Conservation (phyloP, 2,113 vertebrate species). For the Numida meleagris region DNA sequence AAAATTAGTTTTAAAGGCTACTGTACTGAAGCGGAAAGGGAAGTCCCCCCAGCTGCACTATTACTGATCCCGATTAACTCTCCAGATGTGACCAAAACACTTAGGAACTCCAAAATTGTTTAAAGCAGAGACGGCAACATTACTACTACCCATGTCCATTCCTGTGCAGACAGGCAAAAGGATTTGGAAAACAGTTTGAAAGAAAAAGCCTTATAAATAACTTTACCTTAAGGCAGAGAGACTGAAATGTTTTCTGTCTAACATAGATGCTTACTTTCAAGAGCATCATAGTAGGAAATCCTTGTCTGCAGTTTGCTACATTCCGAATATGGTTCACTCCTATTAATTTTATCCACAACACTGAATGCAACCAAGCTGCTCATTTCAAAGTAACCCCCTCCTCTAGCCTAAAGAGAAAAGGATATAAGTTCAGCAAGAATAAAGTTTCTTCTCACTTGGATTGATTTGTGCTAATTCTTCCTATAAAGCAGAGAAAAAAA, state of each 20-base stretch:
- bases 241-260: not conserved
- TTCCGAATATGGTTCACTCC: not conserved
- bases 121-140: not conserved
- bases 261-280: not conserved
- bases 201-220: not conserved
- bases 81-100: not conserved
- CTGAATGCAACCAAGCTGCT: not conserved
- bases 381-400: not conserved
- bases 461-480: not conserved
- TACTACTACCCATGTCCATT: not conserved
- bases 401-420: not conserved
- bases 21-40: not conserved
- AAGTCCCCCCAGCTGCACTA: not conserved
- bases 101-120: not conserved
- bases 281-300: not conserved
- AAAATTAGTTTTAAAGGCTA: not conserved
- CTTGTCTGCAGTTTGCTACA: not conserved
- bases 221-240: not conserved
- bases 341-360: not conserved
- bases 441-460: not conserved
- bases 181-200: not conserved
- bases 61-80: not conserved
- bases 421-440: not conserved
- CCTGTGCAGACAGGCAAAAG: not conserved
- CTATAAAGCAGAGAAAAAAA: not conserved